A percentile compares a stretch with the other conserved stretches of the same genome.
These are phyloP conservation scores for Aphis craccivora DNA, from an alignment of 1,140 invertebrate genomes.

Conservation along the genomic window DNA sequence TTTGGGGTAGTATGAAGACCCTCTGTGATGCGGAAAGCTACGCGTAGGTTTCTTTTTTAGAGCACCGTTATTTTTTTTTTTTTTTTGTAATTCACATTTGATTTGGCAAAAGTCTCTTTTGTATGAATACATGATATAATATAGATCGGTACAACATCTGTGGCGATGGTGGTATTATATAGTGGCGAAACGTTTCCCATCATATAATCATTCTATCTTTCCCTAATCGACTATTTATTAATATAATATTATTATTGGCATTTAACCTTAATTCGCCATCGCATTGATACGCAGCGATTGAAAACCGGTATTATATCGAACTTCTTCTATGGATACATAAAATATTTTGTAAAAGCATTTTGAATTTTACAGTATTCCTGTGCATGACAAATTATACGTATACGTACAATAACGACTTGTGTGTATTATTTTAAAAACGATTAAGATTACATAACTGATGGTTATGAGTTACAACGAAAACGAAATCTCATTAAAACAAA, in stretches of 20 bases:
- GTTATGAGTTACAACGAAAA: not conserved
- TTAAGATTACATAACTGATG: not conserved
- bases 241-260: not conserved
- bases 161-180: too few species aligned
- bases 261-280: not conserved
- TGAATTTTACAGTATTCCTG: not conserved
- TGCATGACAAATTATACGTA: not conserved
- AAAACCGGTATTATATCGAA: not conserved
- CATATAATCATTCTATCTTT: not conserved
- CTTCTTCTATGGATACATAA: not conserved
- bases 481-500: not conserved
- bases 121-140: not conserved
- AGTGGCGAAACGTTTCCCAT: not conserved
- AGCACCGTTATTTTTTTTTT: not conserved
- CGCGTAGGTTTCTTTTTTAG: not conserved
- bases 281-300: not conserved
- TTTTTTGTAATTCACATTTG: not conserved
- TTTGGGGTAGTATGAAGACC: too few species aligned
- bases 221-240: not conserved
- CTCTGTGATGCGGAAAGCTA: not conserved
- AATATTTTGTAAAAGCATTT: not conserved
- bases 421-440: not conserved
- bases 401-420: not conserved
- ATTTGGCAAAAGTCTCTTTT: not conserved
- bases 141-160: not conserved